Conservation (phyloP, 2,888 invertebrate genomes). For the Rhingia campestris region DNA sequence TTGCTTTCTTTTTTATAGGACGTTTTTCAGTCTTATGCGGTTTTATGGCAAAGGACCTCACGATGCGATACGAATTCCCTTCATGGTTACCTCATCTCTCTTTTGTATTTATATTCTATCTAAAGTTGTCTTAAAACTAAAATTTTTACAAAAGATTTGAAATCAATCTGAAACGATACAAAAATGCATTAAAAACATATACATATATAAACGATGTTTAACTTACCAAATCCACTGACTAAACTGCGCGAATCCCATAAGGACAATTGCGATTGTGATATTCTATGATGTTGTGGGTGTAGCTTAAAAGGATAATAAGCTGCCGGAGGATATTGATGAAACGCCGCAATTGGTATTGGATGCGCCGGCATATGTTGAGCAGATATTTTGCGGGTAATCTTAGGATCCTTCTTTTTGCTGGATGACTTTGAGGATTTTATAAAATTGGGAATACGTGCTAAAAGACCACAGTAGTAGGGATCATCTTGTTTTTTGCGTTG, state of each 20-base stretch:
- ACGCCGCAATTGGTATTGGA: constrained; percentile 81
- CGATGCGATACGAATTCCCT: constrained; percentile 69
- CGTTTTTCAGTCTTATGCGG: constrained; percentile 82
- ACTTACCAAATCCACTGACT: constrained; percentile 81
- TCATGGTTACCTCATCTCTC: constrained; percentile 62
- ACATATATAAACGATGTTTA: constrained; percentile 13
- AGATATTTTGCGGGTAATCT: constrained; percentile 81
- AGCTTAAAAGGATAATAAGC: constrained; percentile 81
- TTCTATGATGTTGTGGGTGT: constrained; percentile 81
- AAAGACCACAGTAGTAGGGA: constrained; percentile 88
- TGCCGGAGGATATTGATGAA: constrained; percentile 78
- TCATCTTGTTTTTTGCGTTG: constrained; percentile 85
- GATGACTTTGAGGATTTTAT: constrained; percentile 84
- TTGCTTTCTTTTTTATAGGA: constrained; percentile 78
- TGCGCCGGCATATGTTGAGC: constrained; percentile 79
- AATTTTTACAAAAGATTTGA: constrained; percentile 6
- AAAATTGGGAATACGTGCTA: constrained; percentile 88
- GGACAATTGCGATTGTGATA: constrained; percentile 82
- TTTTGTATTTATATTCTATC: constrained; percentile 39
- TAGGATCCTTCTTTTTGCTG: constrained; percentile 79
- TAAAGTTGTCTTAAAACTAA: constrained; percentile 34
- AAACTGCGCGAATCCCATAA: constrained; percentile 82
- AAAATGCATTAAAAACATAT: neutral
- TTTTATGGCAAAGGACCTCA: constrained; percentile 77
- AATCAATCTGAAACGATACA: constrained; percentile 52